These are phyloP conservation scores for Mythimna loreyi DNA, from an alignment of 2,888 invertebrate species.

Conservation along the genomic window DNA sequence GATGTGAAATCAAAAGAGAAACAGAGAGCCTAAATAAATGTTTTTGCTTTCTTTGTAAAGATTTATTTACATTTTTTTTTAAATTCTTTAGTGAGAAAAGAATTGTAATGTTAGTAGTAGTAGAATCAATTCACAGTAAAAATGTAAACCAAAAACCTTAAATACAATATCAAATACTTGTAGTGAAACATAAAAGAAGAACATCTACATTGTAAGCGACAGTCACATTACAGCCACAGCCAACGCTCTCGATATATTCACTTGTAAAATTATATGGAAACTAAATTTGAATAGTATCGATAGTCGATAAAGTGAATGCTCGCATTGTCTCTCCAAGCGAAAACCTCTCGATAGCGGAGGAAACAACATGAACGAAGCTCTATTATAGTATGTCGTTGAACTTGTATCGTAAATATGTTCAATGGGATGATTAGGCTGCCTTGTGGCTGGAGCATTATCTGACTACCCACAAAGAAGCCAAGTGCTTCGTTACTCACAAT, in stretches of 20 bases:
- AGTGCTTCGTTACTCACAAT: constrained; percentile 53
- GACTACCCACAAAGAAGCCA: constrained; percentile 26
- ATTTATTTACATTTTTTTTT: too few relatives aligned
- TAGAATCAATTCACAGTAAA: constrained; percentile 9
- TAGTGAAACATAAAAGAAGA: constrained; percentile 8
- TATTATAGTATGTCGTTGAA: constrained; percentile 42
- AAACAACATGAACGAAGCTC: constrained; percentile 30
- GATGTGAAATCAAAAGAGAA: too few relatives aligned
- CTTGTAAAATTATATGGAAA: constrained; percentile 41
- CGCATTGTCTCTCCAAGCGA: constrained; percentile 35
- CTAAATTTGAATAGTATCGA: constrained; percentile 49
- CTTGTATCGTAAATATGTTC: constrained; percentile 20
- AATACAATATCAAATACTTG: background rate
- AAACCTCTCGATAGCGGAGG: constrained; percentile 34
- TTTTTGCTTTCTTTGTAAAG: too few relatives aligned
- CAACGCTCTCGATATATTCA: constrained; percentile 34
- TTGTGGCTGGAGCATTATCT: constrained; percentile 30
- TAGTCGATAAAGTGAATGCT: constrained; percentile 47
- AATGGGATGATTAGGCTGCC: constrained; percentile 37
- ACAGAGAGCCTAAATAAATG: too few relatives aligned
- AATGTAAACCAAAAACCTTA: background rate
- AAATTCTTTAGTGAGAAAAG: too few relatives aligned
- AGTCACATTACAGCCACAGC: background rate
- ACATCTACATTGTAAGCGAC: constrained; percentile 25
- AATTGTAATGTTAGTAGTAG: constrained; percentile 6